phyloP scores from a whole-genome alignment of 2,113 vertebrate species.

The Phrynocephalus versicolor region DNA sequence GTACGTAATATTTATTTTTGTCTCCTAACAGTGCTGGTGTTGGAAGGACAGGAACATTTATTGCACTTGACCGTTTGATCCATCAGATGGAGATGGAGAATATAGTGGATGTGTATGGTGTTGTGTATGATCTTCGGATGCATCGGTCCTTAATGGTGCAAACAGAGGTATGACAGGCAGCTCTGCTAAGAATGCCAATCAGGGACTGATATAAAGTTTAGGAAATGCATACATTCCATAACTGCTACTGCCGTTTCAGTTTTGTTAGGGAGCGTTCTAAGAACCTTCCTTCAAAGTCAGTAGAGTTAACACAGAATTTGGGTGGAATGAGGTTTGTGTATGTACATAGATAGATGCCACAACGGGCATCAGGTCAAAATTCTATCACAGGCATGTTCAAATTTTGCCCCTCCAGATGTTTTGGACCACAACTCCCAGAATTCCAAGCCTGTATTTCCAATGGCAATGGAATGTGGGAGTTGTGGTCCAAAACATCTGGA shows the following conservation, averaged over 20 bases:
- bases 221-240: not conserved
- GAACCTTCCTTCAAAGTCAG: not conserved
- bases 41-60: slow-evolving; percentile 93
- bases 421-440: too few relatives aligned
- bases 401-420: too few relatives aligned
- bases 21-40: slow-evolving; percentile 87
- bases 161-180: slow-evolving; percentile 83
- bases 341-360: too few relatives aligned
- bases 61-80: slow-evolving; percentile 90
- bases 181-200: not conserved
- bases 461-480: too few relatives aligned
- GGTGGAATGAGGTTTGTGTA: not conserved
- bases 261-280: not conserved
- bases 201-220: not conserved
- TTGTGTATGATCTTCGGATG: slow-evolving; percentile 90
- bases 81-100: slow-evolving; percentile 93
- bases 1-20: not conserved
- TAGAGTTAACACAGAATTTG: not conserved
- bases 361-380: too few relatives aligned
- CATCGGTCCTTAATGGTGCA: slow-evolving; percentile 95
- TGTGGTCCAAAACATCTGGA: too few relatives aligned
- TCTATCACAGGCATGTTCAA: too few relatives aligned
- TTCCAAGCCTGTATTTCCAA: too few relatives aligned
- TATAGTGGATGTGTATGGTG: slow-evolving; percentile 86
- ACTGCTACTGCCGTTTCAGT: not conserved